Evolutionary conservation across 2,888 invertebrate genomes (phyloP), one percentile per base, ranked within the genome.

Genomic region (Caenorhabditis japonica): DNA sequence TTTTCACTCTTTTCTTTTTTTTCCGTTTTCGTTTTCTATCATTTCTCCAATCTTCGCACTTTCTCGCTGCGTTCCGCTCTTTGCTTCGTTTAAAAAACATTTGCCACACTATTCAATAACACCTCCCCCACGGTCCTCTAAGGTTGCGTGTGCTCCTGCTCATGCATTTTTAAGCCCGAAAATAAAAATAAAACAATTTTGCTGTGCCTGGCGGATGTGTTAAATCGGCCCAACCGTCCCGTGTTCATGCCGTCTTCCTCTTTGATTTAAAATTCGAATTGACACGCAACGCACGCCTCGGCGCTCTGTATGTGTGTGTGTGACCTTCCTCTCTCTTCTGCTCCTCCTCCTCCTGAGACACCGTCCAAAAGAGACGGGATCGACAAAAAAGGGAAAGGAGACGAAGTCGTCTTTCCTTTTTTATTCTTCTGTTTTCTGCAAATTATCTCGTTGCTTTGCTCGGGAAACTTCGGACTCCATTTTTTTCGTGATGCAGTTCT

Each of bases 231-330:
- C n/a, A n/a, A n/a, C n/a, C n/a, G n/a, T n/a, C n/a, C n/a, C n/a
- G 19, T 56, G 33, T 43, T 39, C 25, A 36, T 51, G n/a, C n/a
- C n/a, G n/a, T n/a, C 8, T 51, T 44, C 38, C 19, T 52, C 21
- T 15, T 46, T 30, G 30, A 60, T 70, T 60, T 60, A 61, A 70
- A 70, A 70, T 70, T 70, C 60, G 69, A 60, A 70, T 70, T 61
- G 69, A 39, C 69, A 60, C 60, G 69, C 68, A 53, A 59, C 68
- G 68, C 52, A 52, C 38, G 30, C 27, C 46, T 30, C 30, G n/a
- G n/a, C n/a, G n/a, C n/a, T n/a, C n/a, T n/a, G n/a, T n/a, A 17
- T 33, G 10, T 12, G 12, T 34, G 15, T 49, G 33, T 49, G 34
- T 49, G 49, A 17, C n/a, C 39, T 39, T n/a, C 39, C 15, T 10